Base-by-base conservation (phyloP, 2,113 vertebrate genomes). In the Epinephelus lanceolatus region DNA sequence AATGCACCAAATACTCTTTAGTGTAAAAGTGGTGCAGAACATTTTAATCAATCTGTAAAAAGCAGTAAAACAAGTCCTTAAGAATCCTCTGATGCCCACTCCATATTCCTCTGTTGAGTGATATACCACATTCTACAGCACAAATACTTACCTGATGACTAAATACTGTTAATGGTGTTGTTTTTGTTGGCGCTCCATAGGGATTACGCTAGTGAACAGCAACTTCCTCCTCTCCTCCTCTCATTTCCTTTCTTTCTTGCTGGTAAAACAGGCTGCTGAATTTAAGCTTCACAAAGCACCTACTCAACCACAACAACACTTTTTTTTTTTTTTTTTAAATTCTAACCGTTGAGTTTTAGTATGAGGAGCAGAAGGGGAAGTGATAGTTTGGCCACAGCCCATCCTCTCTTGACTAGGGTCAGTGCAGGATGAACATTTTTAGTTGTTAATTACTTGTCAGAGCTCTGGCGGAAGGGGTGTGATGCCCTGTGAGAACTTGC, bases 191-290 rank as follows among this genome's bases (percentile, higher is more conserved):
- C n/a, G 14, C 52, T 72, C 25, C 65, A 10, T 19, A 0, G 52
- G 27, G 27, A 65, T 55, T 0, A n/a, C 6, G 2, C 15, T 23
- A 57, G 12, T 63, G 9, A 55, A 4, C 6, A 55, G 7, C 3
- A 9, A 5, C 13, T 51, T 74, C 57, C 59, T 55, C 1, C 23
- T 42, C 11, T 27, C 40, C 27, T 57, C 25, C 30, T 9, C 33
- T 69, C 11, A 2, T 40, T 83, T 82, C 80, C 87, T 87, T 79
- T 60, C 69, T 68, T 73, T n/a, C 11, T 51, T 9, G 1, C 30
- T 47, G n/a, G 13, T 15, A 17, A 14, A 25, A 7, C 17, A 74
- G 1, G 10, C 8, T n/a, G 56, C 27, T 65, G 37, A 37, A 47
- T n/a, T 17, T 42, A 33, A 70, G 7, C 33, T 33, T 63, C 59